These are phyloP conservation scores for Genyomyrus donnyi DNA, from an alignment of 2,113 vertebrate genomes.

Conservation along the genomic window DNA sequence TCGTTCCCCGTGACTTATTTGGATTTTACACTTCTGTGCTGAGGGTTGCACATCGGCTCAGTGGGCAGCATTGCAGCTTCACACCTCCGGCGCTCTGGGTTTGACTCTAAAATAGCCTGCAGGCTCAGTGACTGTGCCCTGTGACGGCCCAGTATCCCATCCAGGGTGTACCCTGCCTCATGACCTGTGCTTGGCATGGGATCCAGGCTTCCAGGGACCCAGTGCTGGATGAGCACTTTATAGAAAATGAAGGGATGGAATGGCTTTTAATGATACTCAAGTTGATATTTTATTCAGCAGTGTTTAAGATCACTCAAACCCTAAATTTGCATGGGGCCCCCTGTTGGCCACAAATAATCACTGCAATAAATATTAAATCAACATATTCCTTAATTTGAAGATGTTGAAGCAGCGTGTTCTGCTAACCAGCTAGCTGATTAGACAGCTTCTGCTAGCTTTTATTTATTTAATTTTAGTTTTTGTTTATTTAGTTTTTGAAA, in stretches of 20 bases:
- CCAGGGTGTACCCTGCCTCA: not conserved
- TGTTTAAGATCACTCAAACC: not conserved
- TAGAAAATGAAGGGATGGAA: not conserved
- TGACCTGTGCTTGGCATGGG: not conserved
- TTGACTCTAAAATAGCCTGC: slow-evolving; percentile 3
- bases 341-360: not conserved
- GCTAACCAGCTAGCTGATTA: not conserved
- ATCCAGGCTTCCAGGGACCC: not conserved
- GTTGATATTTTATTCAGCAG: not conserved
- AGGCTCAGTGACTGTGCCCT: not conserved
- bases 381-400: not conserved
- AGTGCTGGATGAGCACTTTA: not conserved
- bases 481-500: not conserved
- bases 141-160: not conserved
- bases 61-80: not conserved
- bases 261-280: not conserved
- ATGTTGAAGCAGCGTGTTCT: not conserved
- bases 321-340: not conserved
- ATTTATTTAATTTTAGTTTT: not conserved
- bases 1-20: not conserved
- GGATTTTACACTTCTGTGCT: not conserved
- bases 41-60: not conserved
- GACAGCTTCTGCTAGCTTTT: not conserved
- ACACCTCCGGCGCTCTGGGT: not conserved
- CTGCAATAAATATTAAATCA: not conserved